Base-by-base conservation (phyloP, 2,113 vertebrate species). In the Myotis brandtii region DNA sequence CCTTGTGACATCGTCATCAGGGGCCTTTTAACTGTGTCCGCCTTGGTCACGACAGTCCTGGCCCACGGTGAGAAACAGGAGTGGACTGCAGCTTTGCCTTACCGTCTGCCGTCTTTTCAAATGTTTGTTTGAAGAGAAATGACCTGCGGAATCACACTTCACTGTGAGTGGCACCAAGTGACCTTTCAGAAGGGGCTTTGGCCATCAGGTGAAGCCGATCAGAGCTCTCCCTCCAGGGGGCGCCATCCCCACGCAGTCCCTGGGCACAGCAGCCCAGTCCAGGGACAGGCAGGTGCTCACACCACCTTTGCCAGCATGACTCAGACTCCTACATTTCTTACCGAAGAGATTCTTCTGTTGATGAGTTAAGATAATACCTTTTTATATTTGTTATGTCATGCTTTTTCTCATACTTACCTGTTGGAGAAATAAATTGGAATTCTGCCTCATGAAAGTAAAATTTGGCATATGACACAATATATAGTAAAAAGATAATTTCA, bases 1-100 rank as follows among this genome's bases (percentile, higher is more conserved):
- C 37, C 0, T 21, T 0, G 9, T 21, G 2, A 4, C 14, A 0
- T 20, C 1, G 0, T 21, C 50, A 3, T 37, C 1, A 0, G 30
- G 8, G 76, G 23, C 25, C 7, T 72, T 52, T 9, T 27, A 17
- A 3, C 16, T 25, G 11, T 10, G 4, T 1, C 0, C n/a, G 0
- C 16, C 72, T n/a, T 25, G 12, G 37, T 52, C n/a, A 3, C 3
- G 9, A 13, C 17, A 10, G 0, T 8, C 6, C 1, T 37, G 6
- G 20, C 2, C 16, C 2, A 48, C 17, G 1, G 5, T 4, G 1
- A 16, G 73, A 43, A 10, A 34, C 48, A 14, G 5, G 32, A 21
- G 21, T 32, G 67, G 59, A 16, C 27, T 6, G 12, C 5, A 25
- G 37, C 52, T 66, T 11, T 23, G 3, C 62, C 9, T 40, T 7